Conservation (phyloP, 1,140 invertebrate genomes). For the Calephelis virginiensis region DNA sequence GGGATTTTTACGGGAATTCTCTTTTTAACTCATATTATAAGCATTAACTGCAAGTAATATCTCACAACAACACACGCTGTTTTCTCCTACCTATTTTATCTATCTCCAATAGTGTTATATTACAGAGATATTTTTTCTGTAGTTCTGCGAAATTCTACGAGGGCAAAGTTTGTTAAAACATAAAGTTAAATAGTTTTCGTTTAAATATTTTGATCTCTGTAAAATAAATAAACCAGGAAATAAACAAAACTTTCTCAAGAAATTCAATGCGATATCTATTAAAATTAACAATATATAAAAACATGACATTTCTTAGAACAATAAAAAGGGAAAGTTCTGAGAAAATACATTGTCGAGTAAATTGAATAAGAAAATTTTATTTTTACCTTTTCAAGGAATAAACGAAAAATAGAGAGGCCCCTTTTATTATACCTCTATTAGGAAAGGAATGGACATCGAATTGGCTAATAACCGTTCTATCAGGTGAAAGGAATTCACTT, state of each 20-base stretch:
- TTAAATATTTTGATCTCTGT: too few species aligned
- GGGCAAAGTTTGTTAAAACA: too few species aligned
- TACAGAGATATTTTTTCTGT: too few species aligned
- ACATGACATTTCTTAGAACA: background rate
- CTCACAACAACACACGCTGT: too few species aligned
- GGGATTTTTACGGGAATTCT: slow-evolving; percentile 17
- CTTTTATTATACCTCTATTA: slow-evolving; percentile 77
- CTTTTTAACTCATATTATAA: slow-evolving; percentile 8
- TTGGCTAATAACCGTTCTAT: slow-evolving; percentile 77
- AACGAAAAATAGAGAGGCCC: slow-evolving; percentile 62
- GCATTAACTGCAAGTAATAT: too few species aligned
- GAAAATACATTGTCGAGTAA: slow-evolving; percentile 41
- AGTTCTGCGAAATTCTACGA: too few species aligned
- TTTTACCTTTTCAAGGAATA: slow-evolving; percentile 64
- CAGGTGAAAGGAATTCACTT: slow-evolving; percentile 77
- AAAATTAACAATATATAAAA: background rate
- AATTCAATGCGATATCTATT: too few species aligned
- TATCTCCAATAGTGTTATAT: too few species aligned
- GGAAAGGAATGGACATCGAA: slow-evolving; percentile 70
- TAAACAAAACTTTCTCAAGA: too few species aligned
- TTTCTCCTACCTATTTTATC: too few species aligned
- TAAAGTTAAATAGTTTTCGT: too few species aligned
- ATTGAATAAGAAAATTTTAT: slow-evolving; percentile 74
- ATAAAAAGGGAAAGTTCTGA: slow-evolving; percentile 7
- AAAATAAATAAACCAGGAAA: too few species aligned